Percentiles rank a stretch among this genome's conserved stretches.
phyloP scores from a whole-genome alignment of 2,888 invertebrate species.

The Aquatica leii region DNA sequence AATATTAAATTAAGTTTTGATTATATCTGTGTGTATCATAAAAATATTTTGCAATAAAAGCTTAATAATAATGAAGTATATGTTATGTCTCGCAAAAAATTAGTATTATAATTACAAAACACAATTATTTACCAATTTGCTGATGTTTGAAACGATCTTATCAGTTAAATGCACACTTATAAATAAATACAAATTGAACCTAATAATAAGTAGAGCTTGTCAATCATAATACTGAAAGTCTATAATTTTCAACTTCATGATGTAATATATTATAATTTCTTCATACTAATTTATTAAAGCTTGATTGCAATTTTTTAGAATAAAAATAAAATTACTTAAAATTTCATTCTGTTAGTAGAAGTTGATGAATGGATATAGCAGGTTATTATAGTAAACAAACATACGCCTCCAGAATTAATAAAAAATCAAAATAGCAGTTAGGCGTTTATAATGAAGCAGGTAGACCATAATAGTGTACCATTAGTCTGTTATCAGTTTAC shows the following conservation, averaged over 20 bases:
- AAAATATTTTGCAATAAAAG: too few species aligned
- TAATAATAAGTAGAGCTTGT: conserved; percentile 8
- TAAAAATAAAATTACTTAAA: conserved; percentile 8
- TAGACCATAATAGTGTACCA: conserved; percentile 49
- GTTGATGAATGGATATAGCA: not conserved
- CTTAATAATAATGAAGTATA: too few species aligned
- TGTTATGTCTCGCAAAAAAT: too few species aligned
- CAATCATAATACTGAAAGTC: not conserved
- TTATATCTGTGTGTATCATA: too few species aligned
- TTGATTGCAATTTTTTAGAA: too few species aligned
- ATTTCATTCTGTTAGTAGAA: not conserved
- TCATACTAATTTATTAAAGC: conserved; percentile 2
- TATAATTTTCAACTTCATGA: conserved; percentile 1
- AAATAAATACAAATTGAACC: not conserved
- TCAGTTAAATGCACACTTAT: conserved; percentile 3
- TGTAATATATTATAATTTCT: conserved; percentile 6
- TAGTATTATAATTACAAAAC: too few species aligned
- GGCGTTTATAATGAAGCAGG: conserved; percentile 47
- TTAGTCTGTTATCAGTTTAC: conserved; percentile 48
- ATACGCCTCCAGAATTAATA: conserved; percentile 27
- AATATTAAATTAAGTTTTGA: too few species aligned
- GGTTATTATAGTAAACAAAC: conserved; percentile 27
- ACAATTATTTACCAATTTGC: too few species aligned
- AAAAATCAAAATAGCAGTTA: conserved; percentile 41
- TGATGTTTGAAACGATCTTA: not conserved